Percentiles rank a stretch among this genome's conserved stretches.
These are phyloP conservation scores for Holothuria glaberrima DNA, from an alignment of 35 echinoderm and acorn worm genomes.

Conservation along the genomic window DNA sequence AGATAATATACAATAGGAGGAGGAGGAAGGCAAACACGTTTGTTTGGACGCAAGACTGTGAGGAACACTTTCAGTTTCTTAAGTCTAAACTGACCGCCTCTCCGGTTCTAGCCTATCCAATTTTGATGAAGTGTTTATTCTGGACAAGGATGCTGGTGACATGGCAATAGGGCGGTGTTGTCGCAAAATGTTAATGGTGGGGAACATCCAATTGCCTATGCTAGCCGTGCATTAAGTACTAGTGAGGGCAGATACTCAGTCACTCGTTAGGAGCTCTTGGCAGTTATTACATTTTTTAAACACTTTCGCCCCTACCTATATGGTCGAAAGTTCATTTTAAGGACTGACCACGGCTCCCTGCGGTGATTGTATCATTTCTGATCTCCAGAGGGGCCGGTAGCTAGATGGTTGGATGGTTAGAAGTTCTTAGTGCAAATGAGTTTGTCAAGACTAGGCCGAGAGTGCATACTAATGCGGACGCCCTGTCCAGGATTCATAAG, in stretches of 20 bases:
- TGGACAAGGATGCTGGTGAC: slow-evolving; percentile 73
- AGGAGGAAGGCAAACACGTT: slow-evolving; percentile 38
- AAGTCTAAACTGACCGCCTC: slow-evolving; percentile 31
- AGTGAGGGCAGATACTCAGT: slow-evolving; percentile 58
- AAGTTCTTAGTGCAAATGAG: slow-evolving; percentile 53
- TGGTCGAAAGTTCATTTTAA: slow-evolving; percentile 36
- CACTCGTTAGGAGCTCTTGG: slow-evolving; percentile 61
- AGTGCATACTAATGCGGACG: slow-evolving; percentile 67
- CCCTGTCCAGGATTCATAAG: slow-evolving; percentile 21
- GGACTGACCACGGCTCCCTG: slow-evolving; percentile 68
- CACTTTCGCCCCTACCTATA: slow-evolving; percentile 64
- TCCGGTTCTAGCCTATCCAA: slow-evolving; percentile 60
- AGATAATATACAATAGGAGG: too few relatives aligned
- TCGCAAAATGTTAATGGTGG: slow-evolving; percentile 52
- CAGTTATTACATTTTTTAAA: slow-evolving; percentile 59
- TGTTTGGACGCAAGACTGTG: slow-evolving; percentile 35
- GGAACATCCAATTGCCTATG: slow-evolving; percentile 56
- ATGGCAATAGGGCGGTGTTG: slow-evolving; percentile 56
- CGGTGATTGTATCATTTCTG: slow-evolving; percentile 60
- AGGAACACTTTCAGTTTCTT: slow-evolving; percentile 33
- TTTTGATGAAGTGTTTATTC: slow-evolving; percentile 5
- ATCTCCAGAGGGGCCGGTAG: slow-evolving; percentile 66
- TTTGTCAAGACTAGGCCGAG: slow-evolving; percentile 33
- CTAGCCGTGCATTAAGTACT: slow-evolving; percentile 18
- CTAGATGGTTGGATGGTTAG: slow-evolving; percentile 60